Percentiles rank a stretch among this genome's conserved stretches.
phyloP scores from a whole-genome alignment of 2,888 invertebrate genomes.

The Empis stercorea region DNA sequence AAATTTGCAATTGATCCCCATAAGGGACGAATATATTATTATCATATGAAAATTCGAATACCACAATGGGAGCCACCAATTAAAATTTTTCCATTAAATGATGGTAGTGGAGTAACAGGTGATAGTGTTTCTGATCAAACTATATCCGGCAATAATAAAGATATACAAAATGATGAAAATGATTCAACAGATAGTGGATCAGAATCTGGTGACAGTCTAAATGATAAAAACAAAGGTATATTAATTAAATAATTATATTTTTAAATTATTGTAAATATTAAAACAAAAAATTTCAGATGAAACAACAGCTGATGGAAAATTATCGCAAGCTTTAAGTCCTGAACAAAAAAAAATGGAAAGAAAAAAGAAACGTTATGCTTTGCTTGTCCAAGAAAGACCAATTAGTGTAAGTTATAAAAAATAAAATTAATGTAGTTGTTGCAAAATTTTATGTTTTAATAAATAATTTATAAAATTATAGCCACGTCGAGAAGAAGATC shows the following conservation, averaged over 20 bases:
- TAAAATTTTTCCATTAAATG: conserved; percentile 24
- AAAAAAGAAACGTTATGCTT: conserved; percentile 39
- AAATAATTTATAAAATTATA: conserved; percentile 27
- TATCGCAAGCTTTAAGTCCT: not conserved
- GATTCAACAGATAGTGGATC: conserved; percentile 4
- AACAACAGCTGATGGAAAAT: not conserved
- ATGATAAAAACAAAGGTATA: not conserved
- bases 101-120: not conserved
- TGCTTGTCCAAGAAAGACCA: conserved; percentile 47
- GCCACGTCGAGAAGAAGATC: conserved; percentile 73
- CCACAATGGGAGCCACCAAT: conserved; percentile 68
- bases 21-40: conserved; percentile 75
- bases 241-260: not conserved
- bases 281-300: not conserved
- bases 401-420: conserved; percentile 39
- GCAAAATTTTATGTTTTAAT: too few relatives aligned
- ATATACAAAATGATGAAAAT: not conserved
- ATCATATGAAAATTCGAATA: conserved; percentile 64
- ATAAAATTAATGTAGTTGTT: too few relatives aligned
- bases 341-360: conserved; percentile 39
- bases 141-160: not conserved
- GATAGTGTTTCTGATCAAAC: not conserved
- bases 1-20: conserved; percentile 67
- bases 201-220: not conserved
- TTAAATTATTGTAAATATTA: not conserved